Evolutionary conservation across 1,140 invertebrate genomes (phyloP).

Genomic region (Theocolax elegans): DNA sequence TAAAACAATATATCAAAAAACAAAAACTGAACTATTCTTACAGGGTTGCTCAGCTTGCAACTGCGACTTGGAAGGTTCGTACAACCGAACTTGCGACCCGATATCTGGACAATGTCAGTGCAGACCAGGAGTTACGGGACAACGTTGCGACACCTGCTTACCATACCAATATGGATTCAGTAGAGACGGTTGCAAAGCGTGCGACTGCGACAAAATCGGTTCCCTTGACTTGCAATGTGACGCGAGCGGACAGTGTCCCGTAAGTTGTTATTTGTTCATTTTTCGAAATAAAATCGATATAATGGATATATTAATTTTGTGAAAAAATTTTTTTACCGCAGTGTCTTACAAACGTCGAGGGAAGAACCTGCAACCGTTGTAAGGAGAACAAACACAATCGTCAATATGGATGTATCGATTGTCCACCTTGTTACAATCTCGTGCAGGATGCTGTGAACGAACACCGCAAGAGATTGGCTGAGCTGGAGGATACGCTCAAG

Average conservation of each 20-base stretch:
- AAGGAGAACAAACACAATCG: constrained; percentile 92
- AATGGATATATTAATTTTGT: too few relatives aligned
- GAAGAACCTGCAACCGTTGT: constrained; percentile 89
- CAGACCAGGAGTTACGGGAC: constrained; percentile 85
- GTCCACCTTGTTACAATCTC: constrained; percentile 92
- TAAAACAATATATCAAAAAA: too few relatives aligned
- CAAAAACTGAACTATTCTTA: constrained; percentile 43
- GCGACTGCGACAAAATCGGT: constrained; percentile 90
- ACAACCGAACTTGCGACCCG: constrained; percentile 84
- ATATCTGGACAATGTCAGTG: constrained; percentile 88
- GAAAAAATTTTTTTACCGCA: constrained; percentile 44
- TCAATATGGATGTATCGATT: constrained; percentile 87
- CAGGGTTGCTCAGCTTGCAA: constrained; percentile 86
- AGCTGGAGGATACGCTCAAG: constrained; percentile 77
- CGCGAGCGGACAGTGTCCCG: constrained; percentile 84
- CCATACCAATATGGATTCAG: constrained; percentile 92
- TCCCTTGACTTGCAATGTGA: constrained; percentile 87
- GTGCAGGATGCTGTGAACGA: constrained; percentile 87
- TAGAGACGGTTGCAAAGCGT: constrained; percentile 82
- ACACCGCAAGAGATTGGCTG: constrained; percentile 81
- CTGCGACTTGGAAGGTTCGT: constrained; percentile 87
- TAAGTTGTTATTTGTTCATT: constrained; percentile 55
- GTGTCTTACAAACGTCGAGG: constrained; percentile 92
- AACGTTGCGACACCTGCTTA: constrained; percentile 85
- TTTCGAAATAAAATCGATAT: too few relatives aligned